Conservation (phyloP, 2,113 vertebrate genomes). For the Amphiprion ocellaris region DNA sequence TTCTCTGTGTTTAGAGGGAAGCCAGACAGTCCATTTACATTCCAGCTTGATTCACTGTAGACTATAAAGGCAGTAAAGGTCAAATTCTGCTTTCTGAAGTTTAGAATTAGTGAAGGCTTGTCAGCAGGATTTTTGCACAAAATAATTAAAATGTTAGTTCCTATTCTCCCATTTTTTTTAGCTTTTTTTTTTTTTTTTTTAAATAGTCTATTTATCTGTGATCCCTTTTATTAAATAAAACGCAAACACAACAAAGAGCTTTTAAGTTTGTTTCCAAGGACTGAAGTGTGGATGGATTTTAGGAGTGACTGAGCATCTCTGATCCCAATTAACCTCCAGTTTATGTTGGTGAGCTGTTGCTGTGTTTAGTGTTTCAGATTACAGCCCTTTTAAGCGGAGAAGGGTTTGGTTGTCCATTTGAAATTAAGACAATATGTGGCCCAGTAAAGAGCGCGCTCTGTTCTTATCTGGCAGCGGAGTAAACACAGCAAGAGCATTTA, state of each 20-base stretch:
- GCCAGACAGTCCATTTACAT: slow-evolving; percentile 61
- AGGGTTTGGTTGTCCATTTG: slow-evolving; percentile 21
- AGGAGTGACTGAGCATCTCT: slow-evolving; percentile 18
- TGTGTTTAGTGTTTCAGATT: slow-evolving; percentile 29
- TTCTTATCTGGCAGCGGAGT: slow-evolving; percentile 51
- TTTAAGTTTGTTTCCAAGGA: neutral
- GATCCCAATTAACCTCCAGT: slow-evolving; percentile 54
- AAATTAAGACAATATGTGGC: slow-evolving; percentile 48
- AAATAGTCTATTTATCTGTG: neutral
- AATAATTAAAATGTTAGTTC: neutral
- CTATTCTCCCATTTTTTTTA: neutral
- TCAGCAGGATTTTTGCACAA: neutral
- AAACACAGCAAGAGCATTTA: slow-evolving; percentile 50
- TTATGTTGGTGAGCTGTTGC: slow-evolving; percentile 29
- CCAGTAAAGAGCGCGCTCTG: slow-evolving; percentile 26
- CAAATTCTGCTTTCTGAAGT: slow-evolving; percentile 3
- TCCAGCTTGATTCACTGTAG: slow-evolving; percentile 45
- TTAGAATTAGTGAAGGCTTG: neutral
- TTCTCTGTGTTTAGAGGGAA: slow-evolving; percentile 53
- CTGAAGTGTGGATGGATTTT: neutral
- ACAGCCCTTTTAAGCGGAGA: slow-evolving; percentile 23
- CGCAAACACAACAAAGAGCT: neutral
- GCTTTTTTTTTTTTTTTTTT: neutral
- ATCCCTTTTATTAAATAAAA: neutral
- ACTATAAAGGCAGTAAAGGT: slow-evolving; percentile 21